Evolutionary conservation across 2,113 vertebrate genomes (phyloP), one percentile per base, ranked within the genome.

Genomic region (Artemisiospiza belli): DNA sequence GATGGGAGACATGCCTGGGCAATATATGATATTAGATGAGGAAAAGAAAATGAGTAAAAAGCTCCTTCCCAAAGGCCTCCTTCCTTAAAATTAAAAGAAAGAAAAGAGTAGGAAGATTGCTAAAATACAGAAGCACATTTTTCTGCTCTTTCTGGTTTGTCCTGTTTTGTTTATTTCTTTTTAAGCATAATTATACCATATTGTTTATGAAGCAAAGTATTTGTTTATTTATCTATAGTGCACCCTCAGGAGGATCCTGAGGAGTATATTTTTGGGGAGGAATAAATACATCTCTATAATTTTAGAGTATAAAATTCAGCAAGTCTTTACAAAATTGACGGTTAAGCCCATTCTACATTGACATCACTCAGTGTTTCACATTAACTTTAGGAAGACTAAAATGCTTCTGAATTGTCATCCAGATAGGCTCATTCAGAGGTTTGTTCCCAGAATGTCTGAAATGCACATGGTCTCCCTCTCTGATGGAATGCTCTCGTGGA

Each of bases 261-360:
- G 44, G 9, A 6, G 1, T 23, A 3, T 6, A 8, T 66, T 8
- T n/a, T 58, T 10, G 1, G 3, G 11, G 5, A 52, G 4, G 15
- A 78, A 67, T 54, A 74, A 81, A 80, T 47, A 28, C 6, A 63
- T 10, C 2, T 17, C 24, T 92, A 22, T n/a, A 61, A 39, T 51
- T 68, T 84, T 47, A 47, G 13, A 73, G 31, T 25, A 86, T 15
- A 55, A 88, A 75, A 87, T 61, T 82, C 62, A 87, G 6, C 3
- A 87, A 82, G 2, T 11, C 10, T 66, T 52, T 72, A 41, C 14
- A 74, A 84, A 75, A 68, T 1, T 39, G 14, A 51, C 10, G 1
- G 35, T 41, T 46, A 47, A 70, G 19, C 8, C 17, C 4, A 0
- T n/a, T 23, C 13, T 54, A 20, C 16, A 23, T 0, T 37, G 49